Conservation (phyloP, 2,797 vertebrate species). For the Calcarius lapponicus region DNA sequence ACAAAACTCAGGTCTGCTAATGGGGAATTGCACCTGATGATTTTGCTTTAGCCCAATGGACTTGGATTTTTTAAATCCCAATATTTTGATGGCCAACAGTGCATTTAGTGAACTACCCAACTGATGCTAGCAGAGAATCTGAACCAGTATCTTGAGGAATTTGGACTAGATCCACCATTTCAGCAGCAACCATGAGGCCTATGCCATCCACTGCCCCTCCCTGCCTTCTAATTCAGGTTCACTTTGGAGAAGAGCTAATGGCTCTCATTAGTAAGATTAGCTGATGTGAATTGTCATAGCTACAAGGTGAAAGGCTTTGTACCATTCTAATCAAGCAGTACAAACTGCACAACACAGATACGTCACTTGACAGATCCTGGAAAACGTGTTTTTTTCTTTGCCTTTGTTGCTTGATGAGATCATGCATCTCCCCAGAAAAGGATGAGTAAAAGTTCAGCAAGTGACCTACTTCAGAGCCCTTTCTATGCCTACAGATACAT, state of each 20-base stretch:
- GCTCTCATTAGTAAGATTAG: not conserved
- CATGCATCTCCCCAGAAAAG: accelerated
- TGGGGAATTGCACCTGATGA: not conserved
- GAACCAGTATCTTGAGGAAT: not conserved
- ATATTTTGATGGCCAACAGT: not conserved
- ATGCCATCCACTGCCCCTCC: not conserved
- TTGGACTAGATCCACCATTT: not conserved
- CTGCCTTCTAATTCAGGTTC: not conserved
- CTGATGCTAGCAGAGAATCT: not conserved
- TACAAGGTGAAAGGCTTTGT: not conserved
- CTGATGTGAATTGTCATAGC: accelerated
- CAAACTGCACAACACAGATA: not conserved
- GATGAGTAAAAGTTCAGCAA: not conserved
- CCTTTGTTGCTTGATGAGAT: not conserved
- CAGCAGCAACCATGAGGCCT: not conserved
- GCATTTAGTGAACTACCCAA: not conserved
- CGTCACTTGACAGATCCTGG: not conserved
- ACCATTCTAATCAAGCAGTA: not conserved
- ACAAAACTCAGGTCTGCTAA: not conserved
- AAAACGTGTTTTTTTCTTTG: not conserved
- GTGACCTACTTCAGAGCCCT: not conserved
- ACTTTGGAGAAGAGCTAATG: not conserved
- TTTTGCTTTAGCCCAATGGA: not conserved
- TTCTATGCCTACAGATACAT: conserved; percentile 9
- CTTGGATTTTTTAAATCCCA: not conserved